A percentile compares a stretch with the other conserved stretches of the same genome.
Conservation (phyloP, 2,888 invertebrate species). For the Macrostomum cliftonense region DNA sequence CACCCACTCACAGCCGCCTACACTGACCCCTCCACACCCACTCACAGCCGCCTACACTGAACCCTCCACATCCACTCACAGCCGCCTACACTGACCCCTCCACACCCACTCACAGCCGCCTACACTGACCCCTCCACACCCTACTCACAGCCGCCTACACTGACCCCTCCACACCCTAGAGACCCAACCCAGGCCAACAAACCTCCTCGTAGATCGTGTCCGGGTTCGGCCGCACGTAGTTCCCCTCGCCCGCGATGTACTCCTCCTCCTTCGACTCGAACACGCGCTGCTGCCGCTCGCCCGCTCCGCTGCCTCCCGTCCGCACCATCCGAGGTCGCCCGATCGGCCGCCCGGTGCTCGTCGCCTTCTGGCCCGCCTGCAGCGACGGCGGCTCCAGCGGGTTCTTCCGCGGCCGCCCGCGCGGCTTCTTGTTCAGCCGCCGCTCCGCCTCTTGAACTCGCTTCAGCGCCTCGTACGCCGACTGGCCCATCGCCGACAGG, state of each 20-base stretch:
- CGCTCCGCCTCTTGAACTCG: neutral
- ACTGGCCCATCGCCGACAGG: no score
- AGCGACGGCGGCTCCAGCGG: neutral
- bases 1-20: no score
- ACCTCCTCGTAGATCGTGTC: neutral
- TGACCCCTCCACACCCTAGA: no score
- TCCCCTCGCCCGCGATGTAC: neutral
- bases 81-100: no score
- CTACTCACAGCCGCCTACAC: no score
- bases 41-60: no score
- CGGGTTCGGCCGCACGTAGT: neutral
- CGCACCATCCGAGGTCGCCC: neutral
- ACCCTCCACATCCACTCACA: no score
- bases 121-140: no score
- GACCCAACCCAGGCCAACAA: no score
- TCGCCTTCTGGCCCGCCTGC: constrained; percentile 1
- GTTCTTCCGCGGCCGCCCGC: constrained; percentile 1
- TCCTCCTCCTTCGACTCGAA: neutral
- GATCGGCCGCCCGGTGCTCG: neutral
- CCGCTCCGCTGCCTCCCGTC: neutral
- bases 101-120: no score
- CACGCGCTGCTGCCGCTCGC: neutral
- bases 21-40: no score
- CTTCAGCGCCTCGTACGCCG: no score
- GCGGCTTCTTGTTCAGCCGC: neutral